Conservation (phyloP, 1,140 invertebrate species). For the Penaeus japonicus region DNA sequence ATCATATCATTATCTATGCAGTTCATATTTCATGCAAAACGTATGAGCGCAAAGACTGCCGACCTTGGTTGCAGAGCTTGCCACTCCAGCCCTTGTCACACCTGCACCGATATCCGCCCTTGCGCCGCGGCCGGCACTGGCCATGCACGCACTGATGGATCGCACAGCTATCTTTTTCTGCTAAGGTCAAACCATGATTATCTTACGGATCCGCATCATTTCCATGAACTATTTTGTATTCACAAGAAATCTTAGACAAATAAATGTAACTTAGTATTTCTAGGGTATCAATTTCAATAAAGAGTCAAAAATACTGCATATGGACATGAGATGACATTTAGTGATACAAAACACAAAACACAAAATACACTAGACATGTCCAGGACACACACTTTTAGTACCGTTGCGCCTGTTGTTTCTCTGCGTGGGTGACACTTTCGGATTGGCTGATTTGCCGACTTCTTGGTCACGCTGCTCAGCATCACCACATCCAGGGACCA, state of each 20-base stretch:
- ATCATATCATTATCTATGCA: not conserved
- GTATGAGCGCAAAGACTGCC: conserved; percentile 50
- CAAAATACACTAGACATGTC: no score
- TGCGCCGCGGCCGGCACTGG: conserved; percentile 77
- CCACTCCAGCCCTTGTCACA: conserved; percentile 89
- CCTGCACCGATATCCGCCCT: conserved; percentile 65
- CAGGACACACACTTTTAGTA: not conserved
- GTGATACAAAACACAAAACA: not conserved
- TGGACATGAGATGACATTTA: not conserved
- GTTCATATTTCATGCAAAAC: not conserved
- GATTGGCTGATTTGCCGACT: not conserved
- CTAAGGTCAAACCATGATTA: not conserved
- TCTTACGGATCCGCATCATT: not conserved
- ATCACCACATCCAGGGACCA: conserved; percentile 57
- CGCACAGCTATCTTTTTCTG: conserved; percentile 48
- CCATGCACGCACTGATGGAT: conserved; percentile 78
- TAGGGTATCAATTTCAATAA: conserved; percentile 41
- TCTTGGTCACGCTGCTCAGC: conserved; percentile 53
- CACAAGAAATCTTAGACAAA: not conserved
- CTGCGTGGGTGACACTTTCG: not conserved
- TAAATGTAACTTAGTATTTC: not conserved
- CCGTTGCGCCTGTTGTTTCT: not conserved
- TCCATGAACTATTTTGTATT: not conserved
- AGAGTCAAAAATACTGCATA: not conserved
- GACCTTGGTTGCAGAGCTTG: conserved; percentile 91